Evolutionary conservation across 1,140 invertebrate genomes (phyloP), one percentile per base, ranked within the genome.

Genomic region (Reticulitermes speratus): DNA sequence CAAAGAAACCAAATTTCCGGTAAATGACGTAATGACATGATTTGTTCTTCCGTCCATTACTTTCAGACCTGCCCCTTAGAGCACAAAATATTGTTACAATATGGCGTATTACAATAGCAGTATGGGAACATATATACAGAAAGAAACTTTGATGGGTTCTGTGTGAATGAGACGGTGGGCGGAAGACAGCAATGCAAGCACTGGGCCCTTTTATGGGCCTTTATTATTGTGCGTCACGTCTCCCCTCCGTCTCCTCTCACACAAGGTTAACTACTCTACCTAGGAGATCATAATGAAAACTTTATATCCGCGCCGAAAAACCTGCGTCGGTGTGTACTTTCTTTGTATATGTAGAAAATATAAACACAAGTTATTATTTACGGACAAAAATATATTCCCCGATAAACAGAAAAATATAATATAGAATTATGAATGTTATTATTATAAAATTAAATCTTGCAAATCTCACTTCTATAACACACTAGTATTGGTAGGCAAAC

Each of bases 321-420:
- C 19, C 14, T 21, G n/a, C 65, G n/a, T 3, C 65, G 7, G 25
- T 30, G 65, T 30, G 3, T 75, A 3, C 0, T 25, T 75, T 75
- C n/a, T 11, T 8, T 30, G n/a, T 75, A 30, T 75, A 30, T 30
- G n/a, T 75, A 75, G 8, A 8, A 75, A 75, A 75, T 75, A 75
- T 75, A 75, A 75, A 75, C 65, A n/a, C n/a, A 75, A 65, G 21
- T 65, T 16, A 65, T 65, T 65, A 65, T 65, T 0, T 65, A 65
- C n/a, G n/a, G 65, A 75, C n/a, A 75, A 75, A 75, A 75, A 75
- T 75, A 75, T 75, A 2, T 30, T 75, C n/a, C 45, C 65, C 65
- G 16, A 75, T 25, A 75, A 75, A 75, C 65, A 75, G 25, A 75
- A 75, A 75, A 75, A 75, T 75, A 75, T 75, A 75, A 75, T 75